A percentile compares a stretch with the other conserved stretches of the same genome.
phyloP scores from a whole-genome alignment of 1,140 invertebrate species.

The Pararge aegeria region DNA sequence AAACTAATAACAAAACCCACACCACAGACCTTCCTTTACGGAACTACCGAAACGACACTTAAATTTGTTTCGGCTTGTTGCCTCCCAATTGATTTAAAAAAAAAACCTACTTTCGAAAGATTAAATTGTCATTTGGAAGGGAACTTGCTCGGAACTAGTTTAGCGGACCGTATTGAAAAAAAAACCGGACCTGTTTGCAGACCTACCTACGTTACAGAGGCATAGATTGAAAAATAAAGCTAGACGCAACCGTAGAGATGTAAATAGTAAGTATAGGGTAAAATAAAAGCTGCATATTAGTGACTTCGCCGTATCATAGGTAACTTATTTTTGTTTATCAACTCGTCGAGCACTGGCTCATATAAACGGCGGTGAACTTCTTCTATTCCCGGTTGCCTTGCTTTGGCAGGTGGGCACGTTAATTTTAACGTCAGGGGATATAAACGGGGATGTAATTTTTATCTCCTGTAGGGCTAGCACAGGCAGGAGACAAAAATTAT shows the following conservation, averaged over 20 bases:
- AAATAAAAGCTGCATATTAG: no score
- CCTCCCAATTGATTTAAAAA: constrained; percentile 48
- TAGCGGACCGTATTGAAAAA: constrained; percentile 35
- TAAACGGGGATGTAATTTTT: no score
- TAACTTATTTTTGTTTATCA: no score
- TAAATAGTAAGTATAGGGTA: no score
- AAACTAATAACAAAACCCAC: neutral
- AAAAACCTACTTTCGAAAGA: constrained; percentile 64
- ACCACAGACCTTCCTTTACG: constrained; percentile 30
- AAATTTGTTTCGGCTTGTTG: constrained; percentile 58
- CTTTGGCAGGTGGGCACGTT: no score
- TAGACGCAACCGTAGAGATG: neutral
- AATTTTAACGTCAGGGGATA: no score
- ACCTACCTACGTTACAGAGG: neutral
- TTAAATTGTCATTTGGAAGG: constrained; percentile 74
- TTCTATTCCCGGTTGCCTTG: no score
- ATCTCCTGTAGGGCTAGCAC: no score
- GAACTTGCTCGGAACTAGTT: constrained; percentile 65
- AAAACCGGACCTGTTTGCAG: constrained; percentile 6
- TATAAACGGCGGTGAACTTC: no score
- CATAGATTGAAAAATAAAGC: neutral
- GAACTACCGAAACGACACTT: constrained; percentile 64
- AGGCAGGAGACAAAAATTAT: no score
- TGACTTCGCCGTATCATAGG: no score
- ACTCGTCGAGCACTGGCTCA: no score